These are phyloP conservation scores for Mallotus villosus DNA, from an alignment of 2,797 vertebrate species.

Conservation along the genomic window DNA sequence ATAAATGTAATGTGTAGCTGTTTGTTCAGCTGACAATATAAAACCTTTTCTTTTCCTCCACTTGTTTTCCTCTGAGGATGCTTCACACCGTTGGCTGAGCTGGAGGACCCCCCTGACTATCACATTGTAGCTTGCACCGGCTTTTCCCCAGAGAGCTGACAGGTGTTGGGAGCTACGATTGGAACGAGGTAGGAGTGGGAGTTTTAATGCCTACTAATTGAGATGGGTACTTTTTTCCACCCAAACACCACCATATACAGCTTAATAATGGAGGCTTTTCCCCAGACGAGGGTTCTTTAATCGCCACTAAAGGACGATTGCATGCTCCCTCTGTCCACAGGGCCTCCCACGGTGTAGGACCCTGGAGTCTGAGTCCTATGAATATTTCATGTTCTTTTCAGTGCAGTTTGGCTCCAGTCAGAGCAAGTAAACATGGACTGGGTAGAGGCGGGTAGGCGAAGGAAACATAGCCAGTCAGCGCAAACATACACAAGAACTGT, in stretches of 20 bases:
- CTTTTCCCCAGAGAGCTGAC: conserved; percentile 18
- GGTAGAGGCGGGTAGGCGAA: conserved; percentile 33
- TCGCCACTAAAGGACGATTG: conserved; percentile 42
- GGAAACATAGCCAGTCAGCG: conserved; percentile 43
- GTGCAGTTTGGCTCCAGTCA: conserved; percentile 42
- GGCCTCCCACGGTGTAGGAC: conserved; percentile 54
- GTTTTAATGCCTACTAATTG: conserved; percentile 34
- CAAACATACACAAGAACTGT: conserved; percentile 48
- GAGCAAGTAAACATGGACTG: conserved; percentile 39
- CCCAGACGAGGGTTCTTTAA: conserved; percentile 37
- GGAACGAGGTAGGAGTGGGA: not conserved
- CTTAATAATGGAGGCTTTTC: conserved; percentile 27
- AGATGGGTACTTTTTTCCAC: conserved; percentile 25
- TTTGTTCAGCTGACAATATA: not conserved
- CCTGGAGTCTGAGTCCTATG: conserved; percentile 50
- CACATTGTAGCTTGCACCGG: not conserved
- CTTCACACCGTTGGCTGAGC: no score
- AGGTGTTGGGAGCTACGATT: conserved; percentile 9
- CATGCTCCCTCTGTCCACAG: conserved; percentile 50
- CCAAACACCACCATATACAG: conserved; percentile 41
- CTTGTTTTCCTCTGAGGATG: no score
- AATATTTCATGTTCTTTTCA: conserved; percentile 57
- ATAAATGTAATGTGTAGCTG: conserved; percentile 44
- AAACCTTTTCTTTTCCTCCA: not conserved
- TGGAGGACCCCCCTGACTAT: not conserved